Evolutionary conservation across 2,797 vertebrate species (phyloP).

Genomic region (Thalassophryne amazonica): DNA sequence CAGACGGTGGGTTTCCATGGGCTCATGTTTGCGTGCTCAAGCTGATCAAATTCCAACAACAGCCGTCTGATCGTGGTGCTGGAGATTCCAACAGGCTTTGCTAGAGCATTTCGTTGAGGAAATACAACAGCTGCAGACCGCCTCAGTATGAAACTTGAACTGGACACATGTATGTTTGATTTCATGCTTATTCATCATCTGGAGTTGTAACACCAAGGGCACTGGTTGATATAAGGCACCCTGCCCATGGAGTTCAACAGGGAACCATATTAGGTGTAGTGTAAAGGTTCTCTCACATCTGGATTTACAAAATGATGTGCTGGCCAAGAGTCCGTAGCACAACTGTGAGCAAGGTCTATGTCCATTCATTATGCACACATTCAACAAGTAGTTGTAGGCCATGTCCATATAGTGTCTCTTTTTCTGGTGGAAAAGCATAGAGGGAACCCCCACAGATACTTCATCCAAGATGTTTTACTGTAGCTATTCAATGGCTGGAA

Average conservation of each 20-base stretch:
- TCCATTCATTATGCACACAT: background rate
- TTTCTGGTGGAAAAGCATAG: no score
- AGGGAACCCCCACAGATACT: no score
- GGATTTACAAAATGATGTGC: constrained; percentile 1
- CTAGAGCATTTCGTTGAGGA: background rate
- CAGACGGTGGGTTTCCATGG: background rate
- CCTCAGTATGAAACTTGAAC: constrained; percentile 1
- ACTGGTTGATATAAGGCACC: background rate
- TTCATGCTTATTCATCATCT: background rate
- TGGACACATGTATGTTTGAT: background rate
- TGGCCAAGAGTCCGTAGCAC: background rate
- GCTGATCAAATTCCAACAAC: background rate
- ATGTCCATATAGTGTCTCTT: no score
- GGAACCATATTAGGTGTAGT: constrained; percentile 5
- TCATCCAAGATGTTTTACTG: no score
- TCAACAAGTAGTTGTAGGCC: no score
- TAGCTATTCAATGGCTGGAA: no score
- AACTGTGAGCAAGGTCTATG: background rate
- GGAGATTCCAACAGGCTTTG: background rate
- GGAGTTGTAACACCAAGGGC: background rate
- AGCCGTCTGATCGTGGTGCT: background rate
- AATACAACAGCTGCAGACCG: constrained; percentile 6
- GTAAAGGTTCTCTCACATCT: background rate
- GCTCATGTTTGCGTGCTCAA: background rate
- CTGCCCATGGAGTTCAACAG: background rate